Evolutionary conservation across 2,797 vertebrate species (phyloP).

Genomic region (Sciaenops ocellatus): DNA sequence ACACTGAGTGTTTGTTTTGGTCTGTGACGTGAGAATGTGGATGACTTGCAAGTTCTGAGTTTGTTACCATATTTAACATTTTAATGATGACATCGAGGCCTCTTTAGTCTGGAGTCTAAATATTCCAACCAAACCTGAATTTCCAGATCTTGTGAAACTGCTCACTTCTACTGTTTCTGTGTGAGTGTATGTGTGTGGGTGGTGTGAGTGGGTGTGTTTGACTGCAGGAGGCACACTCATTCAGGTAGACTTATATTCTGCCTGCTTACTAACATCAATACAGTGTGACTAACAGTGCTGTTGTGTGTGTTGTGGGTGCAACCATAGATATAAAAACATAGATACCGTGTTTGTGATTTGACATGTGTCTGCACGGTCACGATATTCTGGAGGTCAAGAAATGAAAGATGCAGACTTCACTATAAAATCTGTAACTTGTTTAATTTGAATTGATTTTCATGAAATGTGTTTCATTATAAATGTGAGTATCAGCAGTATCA

Average conservation of each 20-base stretch:
- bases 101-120: not conserved
- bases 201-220: not conserved
- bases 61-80: not conserved
- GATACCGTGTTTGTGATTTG: too few relatives aligned
- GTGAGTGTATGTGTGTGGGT: constrained; percentile 14
- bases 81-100: not conserved
- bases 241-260: not conserved
- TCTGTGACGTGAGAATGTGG: not conserved
- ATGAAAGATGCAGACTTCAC: too few relatives aligned
- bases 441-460: too few relatives aligned
- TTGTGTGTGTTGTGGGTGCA: too few relatives aligned
- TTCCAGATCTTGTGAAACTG: constrained; percentile 45
- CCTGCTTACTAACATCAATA: not conserved
- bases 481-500: too few relatives aligned
- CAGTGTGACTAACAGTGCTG: not conserved
- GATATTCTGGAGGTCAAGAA: too few relatives aligned
- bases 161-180: constrained; percentile 1
- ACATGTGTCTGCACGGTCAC: too few relatives aligned
- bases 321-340: too few relatives aligned
- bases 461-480: too few relatives aligned
- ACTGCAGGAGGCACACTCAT: not conserved
- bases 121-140: constrained; percentile 47
- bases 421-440: too few relatives aligned
- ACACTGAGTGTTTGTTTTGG: not conserved
- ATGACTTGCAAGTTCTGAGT: constrained; percentile 17